Percentiles rank a stretch among this genome's conserved stretches.
Conservation (phyloP, 1,140 invertebrate species). For the Pseudobourletiella spinata region DNA sequence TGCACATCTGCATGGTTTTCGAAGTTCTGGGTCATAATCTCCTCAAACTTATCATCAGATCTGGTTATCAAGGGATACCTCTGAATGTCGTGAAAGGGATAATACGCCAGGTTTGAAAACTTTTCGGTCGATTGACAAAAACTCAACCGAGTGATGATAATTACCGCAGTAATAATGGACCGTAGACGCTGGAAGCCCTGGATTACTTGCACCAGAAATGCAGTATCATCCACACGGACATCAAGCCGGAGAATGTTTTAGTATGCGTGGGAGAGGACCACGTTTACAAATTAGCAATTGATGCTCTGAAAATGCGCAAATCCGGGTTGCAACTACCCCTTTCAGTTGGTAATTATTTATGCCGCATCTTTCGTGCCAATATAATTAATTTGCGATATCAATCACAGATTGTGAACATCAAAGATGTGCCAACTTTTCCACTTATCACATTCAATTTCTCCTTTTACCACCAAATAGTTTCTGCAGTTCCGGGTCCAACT, state of each 20-base stretch:
- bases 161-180: too few relatives aligned
- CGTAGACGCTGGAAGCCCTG: background rate
- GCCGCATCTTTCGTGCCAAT: background rate
- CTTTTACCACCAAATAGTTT: too few relatives aligned
- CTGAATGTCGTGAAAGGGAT: slow-evolving; percentile 89
- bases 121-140: slow-evolving; percentile 16
- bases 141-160: too few relatives aligned
- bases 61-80: slow-evolving; percentile 95
- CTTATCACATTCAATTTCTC: background rate
- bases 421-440: background rate
- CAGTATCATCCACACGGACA: slow-evolving; percentile 96
- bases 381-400: too few relatives aligned
- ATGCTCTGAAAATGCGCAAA: slow-evolving; percentile 60
- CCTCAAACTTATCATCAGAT: slow-evolving; percentile 94
- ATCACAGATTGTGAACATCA: background rate
- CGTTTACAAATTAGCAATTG: slow-evolving; percentile 78
- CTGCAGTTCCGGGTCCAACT: too few relatives aligned
- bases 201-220: background rate
- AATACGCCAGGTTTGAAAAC: slow-evolving; percentile 70
- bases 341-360: background rate
- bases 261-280: slow-evolving; percentile 79
- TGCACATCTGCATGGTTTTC: slow-evolving; percentile 87
- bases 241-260: slow-evolving; percentile 98
- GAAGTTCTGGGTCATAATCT: slow-evolving; percentile 97
- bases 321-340: background rate